Conservation (phyloP, 2,888 invertebrate species). For the Teleiodes luculella region DNA sequence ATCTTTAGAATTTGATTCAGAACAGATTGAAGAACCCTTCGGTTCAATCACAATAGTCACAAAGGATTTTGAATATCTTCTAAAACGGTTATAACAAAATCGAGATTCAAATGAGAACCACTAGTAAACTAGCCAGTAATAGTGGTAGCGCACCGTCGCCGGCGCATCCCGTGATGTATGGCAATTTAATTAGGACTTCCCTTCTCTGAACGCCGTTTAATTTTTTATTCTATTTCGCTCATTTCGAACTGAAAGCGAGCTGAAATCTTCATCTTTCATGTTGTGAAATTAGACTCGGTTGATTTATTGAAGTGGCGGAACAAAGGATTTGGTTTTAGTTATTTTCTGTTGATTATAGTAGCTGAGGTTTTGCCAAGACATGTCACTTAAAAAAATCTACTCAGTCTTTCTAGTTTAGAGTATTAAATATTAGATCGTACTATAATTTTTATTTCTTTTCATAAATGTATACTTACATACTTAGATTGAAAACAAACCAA, state of each 20-base stretch:
- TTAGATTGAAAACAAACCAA: too few species aligned
- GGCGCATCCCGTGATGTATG: slow-evolving; percentile 60
- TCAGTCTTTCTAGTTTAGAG: too few species aligned
- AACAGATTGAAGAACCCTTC: too few species aligned
- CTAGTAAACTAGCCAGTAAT: slow-evolving; percentile 37
- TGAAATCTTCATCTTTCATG: slow-evolving; percentile 18
- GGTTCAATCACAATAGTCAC: too few species aligned
- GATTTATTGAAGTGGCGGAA: slow-evolving; percentile 5
- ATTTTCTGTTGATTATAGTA: not conserved
- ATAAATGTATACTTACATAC: too few species aligned
- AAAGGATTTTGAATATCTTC: too few species aligned
- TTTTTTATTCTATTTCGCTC: slow-evolving; percentile 2
- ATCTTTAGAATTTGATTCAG: too few species aligned
- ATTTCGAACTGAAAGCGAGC: not conserved
- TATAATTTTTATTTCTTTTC: too few species aligned
- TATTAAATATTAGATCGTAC: too few species aligned
- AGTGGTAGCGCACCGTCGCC: slow-evolving; percentile 44
- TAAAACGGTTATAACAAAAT: not conserved
- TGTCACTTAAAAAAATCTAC: too few species aligned
- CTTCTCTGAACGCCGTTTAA: slow-evolving; percentile 27
- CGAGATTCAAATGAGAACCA: not conserved
- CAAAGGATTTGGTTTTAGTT: not conserved
- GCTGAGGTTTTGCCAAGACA: slow-evolving; percentile 2
- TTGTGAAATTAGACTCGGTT: slow-evolving; percentile 7
- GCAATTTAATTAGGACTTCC: slow-evolving; percentile 75